A percentile compares a stretch with the other conserved stretches of the same genome.
These are phyloP conservation scores for Apotomis betuletana DNA, from an alignment of 2,888 invertebrate genomes.

Conservation along the genomic window DNA sequence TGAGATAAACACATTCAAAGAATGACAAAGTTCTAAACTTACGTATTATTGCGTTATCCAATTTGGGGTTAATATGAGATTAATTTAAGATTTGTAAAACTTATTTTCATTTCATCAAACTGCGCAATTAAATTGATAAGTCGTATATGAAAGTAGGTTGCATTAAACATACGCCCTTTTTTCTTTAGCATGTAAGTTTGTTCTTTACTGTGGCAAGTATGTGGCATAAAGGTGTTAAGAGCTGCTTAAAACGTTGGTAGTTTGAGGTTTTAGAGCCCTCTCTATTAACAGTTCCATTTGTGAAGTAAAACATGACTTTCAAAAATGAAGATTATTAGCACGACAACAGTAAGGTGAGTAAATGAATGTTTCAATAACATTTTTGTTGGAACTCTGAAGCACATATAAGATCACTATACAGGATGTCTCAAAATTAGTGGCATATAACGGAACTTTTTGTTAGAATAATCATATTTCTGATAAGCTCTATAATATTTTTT, in stretches of 20 bases:
- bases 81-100: neutral
- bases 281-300: neutral
- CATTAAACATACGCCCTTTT: neutral
- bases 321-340: neutral
- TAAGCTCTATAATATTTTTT: no score
- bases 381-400: neutral
- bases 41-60: neutral
- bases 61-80: neutral
- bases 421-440: neutral
- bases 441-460: neutral
- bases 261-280: constrained; percentile 6
- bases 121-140: neutral
- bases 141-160: neutral
- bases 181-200: neutral
- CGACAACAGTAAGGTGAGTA: neutral
- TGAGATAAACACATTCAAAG: neutral
- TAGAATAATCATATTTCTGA: neutral
- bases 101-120: constrained; percentile 1
- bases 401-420: neutral
- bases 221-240: constrained; percentile 33
- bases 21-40: neutral
- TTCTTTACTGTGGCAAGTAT: constrained; percentile 10
- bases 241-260: constrained; percentile 14
- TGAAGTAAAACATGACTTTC: neutral
- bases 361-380: neutral